phyloP scores from a whole-genome alignment of 2,113 vertebrate species.

The Conger conger region DNA sequence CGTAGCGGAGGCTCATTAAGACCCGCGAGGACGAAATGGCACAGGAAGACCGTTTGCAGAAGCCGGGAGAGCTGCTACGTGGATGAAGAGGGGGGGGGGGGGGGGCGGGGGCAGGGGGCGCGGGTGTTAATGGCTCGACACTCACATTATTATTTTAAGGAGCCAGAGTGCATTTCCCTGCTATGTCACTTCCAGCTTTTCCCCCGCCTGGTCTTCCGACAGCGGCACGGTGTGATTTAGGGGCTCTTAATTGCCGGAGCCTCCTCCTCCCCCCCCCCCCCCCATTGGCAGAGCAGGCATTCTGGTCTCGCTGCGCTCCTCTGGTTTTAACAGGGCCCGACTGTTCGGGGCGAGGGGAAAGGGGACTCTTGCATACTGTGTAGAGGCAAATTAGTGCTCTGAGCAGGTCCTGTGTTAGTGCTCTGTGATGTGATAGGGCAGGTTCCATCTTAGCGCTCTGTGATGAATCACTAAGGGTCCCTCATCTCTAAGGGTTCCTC shows the following conservation, averaged over 20 bases:
- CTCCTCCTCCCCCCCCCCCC: slow-evolving; percentile 15
- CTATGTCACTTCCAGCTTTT: background rate
- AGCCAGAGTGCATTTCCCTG: slow-evolving; percentile 21
- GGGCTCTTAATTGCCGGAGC: slow-evolving; percentile 13
- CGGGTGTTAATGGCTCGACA: background rate
- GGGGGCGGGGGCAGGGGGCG: no score
- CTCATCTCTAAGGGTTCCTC: no score
- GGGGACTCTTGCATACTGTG: background rate
- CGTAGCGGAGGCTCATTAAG: background rate
- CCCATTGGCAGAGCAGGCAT: background rate
- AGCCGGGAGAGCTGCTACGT: background rate
- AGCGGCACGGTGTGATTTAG: slow-evolving; percentile 22
- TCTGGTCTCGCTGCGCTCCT: background rate
- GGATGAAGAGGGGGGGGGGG: no score
- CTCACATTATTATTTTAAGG: slow-evolving; percentile 9
- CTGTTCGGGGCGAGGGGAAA: background rate
- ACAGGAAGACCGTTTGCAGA: background rate
- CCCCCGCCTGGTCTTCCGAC: background rate
- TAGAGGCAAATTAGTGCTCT: slow-evolving; percentile 18
- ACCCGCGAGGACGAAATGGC: background rate
- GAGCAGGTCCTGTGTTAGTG: slow-evolving; percentile 13
- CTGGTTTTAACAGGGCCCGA: slow-evolving; percentile 24
- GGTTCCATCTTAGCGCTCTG: slow-evolving; percentile 13
- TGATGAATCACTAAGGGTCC: background rate
- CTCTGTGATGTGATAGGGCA: slow-evolving; percentile 6